A percentile compares a stretch with the other conserved stretches of the same genome.
Conservation (phyloP, 2,888 invertebrate genomes). For the Napeogenes sylphis region DNA sequence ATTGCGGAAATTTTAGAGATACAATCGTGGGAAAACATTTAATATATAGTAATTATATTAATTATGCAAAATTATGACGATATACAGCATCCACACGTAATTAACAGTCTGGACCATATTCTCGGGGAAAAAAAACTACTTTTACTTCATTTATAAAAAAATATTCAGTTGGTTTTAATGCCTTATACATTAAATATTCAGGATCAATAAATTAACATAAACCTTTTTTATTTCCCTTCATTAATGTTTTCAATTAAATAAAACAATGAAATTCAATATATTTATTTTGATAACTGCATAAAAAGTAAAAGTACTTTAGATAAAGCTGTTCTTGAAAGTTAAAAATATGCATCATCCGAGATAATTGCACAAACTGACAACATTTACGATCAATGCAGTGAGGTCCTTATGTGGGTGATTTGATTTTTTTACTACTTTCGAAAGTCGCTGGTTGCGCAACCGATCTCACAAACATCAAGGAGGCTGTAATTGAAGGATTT, state of each 20-base stretch:
- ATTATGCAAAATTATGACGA: no score
- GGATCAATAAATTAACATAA: no score
- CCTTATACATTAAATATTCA: no score
- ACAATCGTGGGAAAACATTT: no score
- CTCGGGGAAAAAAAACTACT: no score
- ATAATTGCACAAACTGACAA: slow-evolving; percentile 32
- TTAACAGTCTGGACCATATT: no score
- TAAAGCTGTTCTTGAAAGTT: slow-evolving; percentile 28
- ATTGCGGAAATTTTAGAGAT: no score
- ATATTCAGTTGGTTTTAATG: no score
- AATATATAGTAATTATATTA: no score
- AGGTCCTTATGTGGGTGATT: slow-evolving; percentile 32
- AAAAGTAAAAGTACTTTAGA: slow-evolving; percentile 26
- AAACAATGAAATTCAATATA: not conserved
- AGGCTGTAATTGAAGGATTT: slow-evolving; percentile 49
- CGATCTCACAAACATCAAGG: slow-evolving; percentile 46
- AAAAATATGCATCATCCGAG: slow-evolving; percentile 32
- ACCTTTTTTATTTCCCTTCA: not conserved
- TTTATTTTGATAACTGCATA: not conserved
- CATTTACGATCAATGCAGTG: slow-evolving; percentile 45
- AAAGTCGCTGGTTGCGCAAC: slow-evolving; percentile 64
- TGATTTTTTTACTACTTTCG: slow-evolving; percentile 60
- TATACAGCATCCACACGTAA: no score
- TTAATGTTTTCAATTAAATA: not conserved
- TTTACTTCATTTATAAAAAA: no score